Percentiles rank a stretch among this genome's conserved stretches.
These are phyloP conservation scores for Drosophila parvula DNA, from an alignment of 1,140 invertebrate genomes.

Conservation along the genomic window DNA sequence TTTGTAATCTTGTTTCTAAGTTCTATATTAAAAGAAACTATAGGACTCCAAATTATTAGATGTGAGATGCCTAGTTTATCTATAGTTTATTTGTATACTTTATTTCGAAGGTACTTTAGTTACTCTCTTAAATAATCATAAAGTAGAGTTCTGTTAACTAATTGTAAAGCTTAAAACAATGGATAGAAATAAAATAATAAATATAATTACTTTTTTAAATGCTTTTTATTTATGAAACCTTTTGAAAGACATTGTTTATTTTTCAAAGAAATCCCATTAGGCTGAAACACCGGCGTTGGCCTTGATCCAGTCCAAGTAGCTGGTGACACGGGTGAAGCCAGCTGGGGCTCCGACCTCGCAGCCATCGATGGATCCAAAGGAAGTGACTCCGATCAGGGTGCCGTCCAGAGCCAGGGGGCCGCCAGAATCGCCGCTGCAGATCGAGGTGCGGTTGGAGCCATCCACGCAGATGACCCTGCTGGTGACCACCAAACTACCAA, in stretches of 20 bases:
- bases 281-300: constrained; percentile 11
- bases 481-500: constrained; percentile 21
- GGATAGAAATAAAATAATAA: neutral
- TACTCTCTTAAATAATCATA: too few species aligned
- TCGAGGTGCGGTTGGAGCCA: constrained; percentile 11
- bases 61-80: too few species aligned
- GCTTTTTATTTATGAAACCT: constrained; percentile 2
- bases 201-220: neutral
- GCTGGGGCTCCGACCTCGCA: constrained; percentile 83
- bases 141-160: too few species aligned
- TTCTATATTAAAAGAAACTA: too few species aligned
- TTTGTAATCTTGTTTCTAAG: too few species aligned
- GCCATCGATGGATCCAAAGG: constrained; percentile 77
- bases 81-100: too few species aligned
- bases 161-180: too few species aligned
- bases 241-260: neutral
- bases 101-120: too few species aligned
- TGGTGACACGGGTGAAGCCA: constrained; percentile 84
- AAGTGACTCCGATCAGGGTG: constrained; percentile 78
- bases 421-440: constrained; percentile 39
- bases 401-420: constrained; percentile 36
- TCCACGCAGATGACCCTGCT: constrained; percentile 33
- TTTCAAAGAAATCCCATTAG: neutral
- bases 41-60: too few species aligned
- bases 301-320: constrained; percentile 72